Evolutionary conservation across 1,140 invertebrate species (phyloP).

Genomic region (Solenopsis invicta): DNA sequence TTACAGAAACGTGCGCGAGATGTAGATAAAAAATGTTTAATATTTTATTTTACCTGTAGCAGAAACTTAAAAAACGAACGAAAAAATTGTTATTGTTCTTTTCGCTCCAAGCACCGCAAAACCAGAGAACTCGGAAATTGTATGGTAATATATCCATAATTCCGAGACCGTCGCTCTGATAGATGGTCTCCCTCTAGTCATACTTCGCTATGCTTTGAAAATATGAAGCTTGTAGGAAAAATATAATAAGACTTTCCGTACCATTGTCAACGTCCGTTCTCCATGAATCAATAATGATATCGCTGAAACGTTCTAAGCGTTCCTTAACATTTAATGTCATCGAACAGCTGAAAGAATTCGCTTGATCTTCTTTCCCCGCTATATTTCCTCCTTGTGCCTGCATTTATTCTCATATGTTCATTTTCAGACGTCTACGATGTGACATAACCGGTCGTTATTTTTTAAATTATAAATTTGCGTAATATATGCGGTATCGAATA

Average conservation of each 20-base stretch:
- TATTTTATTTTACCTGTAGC: conserved; percentile 34
- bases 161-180: neutral
- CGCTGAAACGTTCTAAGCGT: conserved; percentile 2
- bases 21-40: neutral
- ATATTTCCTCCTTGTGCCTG: neutral
- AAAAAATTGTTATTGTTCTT: neutral
- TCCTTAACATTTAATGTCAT: conserved; percentile 47
- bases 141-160: conserved; percentile 58
- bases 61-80: conserved; percentile 14
- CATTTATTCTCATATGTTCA: neutral
- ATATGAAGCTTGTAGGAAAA: neutral
- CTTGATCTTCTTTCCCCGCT: neutral
- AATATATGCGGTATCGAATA: neutral
- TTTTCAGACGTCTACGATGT: neutral
- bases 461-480: conserved; percentile 26
- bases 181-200: neutral
- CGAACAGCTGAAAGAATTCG: neutral
- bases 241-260: neutral
- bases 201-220: conserved; percentile 12
- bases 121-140: conserved; percentile 56
- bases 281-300: conserved; percentile 34
- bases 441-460: neutral
- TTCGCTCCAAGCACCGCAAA: conserved; percentile 59
- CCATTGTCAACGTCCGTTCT: conserved; percentile 11
- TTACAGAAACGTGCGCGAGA: neutral